Evolutionary conservation across 2,888 invertebrate genomes (phyloP).

Genomic region (Mamestra brassicae): DNA sequence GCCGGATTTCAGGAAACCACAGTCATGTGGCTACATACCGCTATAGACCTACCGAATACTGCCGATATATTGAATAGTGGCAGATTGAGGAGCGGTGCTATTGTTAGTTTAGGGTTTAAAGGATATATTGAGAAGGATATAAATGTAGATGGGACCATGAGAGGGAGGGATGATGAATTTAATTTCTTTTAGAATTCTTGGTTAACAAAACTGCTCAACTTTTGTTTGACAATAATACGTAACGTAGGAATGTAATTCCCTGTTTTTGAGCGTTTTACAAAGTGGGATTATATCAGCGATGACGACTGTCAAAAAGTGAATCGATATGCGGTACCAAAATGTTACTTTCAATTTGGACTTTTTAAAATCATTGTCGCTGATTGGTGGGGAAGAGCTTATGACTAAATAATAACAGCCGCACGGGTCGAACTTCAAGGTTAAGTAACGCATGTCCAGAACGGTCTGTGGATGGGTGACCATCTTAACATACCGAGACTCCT

Average conservation of each 20-base stretch:
- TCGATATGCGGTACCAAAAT: no score
- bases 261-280: no score
- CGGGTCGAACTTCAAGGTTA: no score
- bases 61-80: constrained; percentile 25
- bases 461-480: not conserved
- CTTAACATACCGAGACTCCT: no score
- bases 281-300: no score
- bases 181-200: not conserved
- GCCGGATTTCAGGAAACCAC: constrained; percentile 44
- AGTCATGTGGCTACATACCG: constrained; percentile 31
- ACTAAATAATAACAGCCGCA: not conserved
- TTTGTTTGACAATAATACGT: no score
- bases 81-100: not conserved
- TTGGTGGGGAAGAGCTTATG: no score
- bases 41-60: not conserved
- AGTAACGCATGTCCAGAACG: not conserved
- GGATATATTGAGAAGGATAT: not conserved
- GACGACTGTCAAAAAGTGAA: no score
- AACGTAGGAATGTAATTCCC: no score
- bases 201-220: not conserved
- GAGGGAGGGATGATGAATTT: not conserved
- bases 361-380: no score
- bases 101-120: constrained; percentile 6
- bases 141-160: not conserved
- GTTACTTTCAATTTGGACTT: no score